Percentiles rank a stretch among this genome's conserved stretches.
These are phyloP conservation scores for Pseudomyrmex pallidus DNA, from an alignment of 1,140 invertebrate genomes.

Conservation along the genomic window DNA sequence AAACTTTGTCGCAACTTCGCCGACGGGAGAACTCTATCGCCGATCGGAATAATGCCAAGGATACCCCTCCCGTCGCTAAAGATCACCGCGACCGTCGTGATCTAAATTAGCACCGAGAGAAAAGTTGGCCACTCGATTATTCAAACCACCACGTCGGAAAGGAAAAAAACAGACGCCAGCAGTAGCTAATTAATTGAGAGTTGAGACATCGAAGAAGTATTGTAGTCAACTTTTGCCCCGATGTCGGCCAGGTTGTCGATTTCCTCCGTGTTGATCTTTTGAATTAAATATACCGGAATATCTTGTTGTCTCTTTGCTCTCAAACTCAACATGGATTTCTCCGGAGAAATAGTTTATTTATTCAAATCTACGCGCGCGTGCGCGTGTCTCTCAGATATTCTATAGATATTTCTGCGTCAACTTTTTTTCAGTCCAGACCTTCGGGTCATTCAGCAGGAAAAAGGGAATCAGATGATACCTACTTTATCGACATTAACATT, in stretches of 20 bases:
- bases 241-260: not conserved
- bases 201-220: not conserved
- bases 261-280: not conserved
- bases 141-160: conserved; percentile 19
- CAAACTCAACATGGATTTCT: too few species aligned
- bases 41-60: conserved; percentile 37
- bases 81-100: conserved; percentile 24
- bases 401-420: not conserved
- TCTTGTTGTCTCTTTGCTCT: too few species aligned
- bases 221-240: not conserved
- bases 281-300: not conserved
- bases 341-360: too few species aligned
- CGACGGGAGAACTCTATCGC: conserved; percentile 31
- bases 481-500: too few species aligned
- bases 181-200: conserved; percentile 38
- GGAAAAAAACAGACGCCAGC: conserved; percentile 18
- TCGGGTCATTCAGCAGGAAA: too few species aligned
- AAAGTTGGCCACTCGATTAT: conserved; percentile 52
- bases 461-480: too few species aligned
- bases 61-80: not conserved
- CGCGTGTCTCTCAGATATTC: too few species aligned
- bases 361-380: too few species aligned
- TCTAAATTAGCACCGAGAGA: conserved; percentile 36
- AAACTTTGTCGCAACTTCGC: conserved; percentile 42
- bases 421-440: not conserved